These are phyloP conservation scores for Drosophila insularis DNA, from an alignment of 1,140 invertebrate genomes.

Conservation along the genomic window DNA sequence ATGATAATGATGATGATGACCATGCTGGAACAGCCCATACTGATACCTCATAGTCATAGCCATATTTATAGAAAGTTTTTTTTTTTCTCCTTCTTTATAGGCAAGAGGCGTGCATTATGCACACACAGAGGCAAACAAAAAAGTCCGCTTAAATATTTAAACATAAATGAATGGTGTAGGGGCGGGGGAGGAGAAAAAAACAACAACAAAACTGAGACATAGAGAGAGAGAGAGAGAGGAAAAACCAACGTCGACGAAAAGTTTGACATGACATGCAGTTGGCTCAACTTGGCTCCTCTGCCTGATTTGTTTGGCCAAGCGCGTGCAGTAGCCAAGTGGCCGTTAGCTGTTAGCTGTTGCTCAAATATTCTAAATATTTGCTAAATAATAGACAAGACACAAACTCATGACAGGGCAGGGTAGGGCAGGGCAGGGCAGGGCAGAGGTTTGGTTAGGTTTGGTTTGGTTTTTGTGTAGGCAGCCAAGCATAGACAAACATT, in stretches of 20 bases:
- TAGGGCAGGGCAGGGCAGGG: background rate
- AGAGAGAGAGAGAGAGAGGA: slow-evolving; percentile 15
- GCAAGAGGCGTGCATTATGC: slow-evolving; percentile 41
- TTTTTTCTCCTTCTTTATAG: slow-evolving; percentile 6
- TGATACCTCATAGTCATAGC: slow-evolving; percentile 42
- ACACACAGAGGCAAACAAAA: slow-evolving; percentile 27
- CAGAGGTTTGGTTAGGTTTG: slow-evolving; percentile 20
- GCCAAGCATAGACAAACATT: slow-evolving; percentile 66
- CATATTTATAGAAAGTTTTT: slow-evolving; percentile 77
- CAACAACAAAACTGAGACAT: background rate
- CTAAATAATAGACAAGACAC: slow-evolving; percentile 75
- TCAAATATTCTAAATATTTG: slow-evolving; percentile 81
- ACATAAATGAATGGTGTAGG: slow-evolving; percentile 26
- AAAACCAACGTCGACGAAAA: slow-evolving; percentile 13
- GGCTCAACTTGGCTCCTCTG: slow-evolving; percentile 23
- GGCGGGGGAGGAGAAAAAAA: too few species aligned
- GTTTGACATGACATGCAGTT: slow-evolving; percentile 57
- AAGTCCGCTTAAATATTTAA: slow-evolving; percentile 57
- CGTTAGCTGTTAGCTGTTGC: slow-evolving; percentile 64
- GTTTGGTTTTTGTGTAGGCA: slow-evolving; percentile 49
- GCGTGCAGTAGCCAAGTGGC: slow-evolving; percentile 75
- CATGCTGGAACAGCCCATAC: slow-evolving; percentile 40
- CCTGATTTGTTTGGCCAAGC: slow-evolving; percentile 76
- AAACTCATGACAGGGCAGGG: background rate
- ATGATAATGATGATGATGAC: slow-evolving; percentile 47